Percentiles rank a stretch among this genome's conserved stretches.
phyloP scores from a whole-genome alignment of 2,888 invertebrate genomes.

The Tetrapedia diversipes region DNA sequence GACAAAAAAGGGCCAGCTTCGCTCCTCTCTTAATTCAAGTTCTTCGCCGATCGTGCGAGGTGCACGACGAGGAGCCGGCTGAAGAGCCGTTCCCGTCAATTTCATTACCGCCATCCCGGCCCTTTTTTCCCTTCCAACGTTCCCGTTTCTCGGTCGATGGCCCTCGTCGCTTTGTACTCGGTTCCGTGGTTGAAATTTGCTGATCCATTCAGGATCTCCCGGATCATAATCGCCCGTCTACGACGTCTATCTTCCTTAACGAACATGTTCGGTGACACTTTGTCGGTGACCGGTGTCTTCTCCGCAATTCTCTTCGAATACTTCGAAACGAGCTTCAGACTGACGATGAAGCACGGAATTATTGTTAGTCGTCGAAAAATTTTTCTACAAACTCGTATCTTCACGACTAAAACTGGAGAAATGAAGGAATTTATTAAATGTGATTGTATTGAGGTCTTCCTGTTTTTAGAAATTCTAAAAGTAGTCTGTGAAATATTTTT shows the following conservation, averaged over 20 bases:
- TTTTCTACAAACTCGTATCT: too few species aligned
- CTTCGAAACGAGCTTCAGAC: too few species aligned
- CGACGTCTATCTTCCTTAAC: not conserved
- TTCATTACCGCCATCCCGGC: conserved; percentile 39
- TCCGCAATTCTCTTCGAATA: not conserved
- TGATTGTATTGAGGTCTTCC: too few species aligned
- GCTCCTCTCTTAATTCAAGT: conserved; percentile 45
- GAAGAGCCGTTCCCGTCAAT: conserved; percentile 42
- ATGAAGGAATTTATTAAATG: too few species aligned
- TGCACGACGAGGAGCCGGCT: conserved; percentile 20
- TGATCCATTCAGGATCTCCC: conserved; percentile 40
- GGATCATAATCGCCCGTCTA: conserved; percentile 43
- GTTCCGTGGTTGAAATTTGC: conserved; percentile 35
- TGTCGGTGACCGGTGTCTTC: too few species aligned
- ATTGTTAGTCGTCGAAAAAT: too few species aligned
- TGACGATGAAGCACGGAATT: too few species aligned
- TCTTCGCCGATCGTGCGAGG: conserved; percentile 29
- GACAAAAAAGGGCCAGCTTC: conserved; percentile 34
- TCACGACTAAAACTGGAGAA: too few species aligned
- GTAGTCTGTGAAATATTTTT: too few species aligned
- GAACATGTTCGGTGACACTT: conserved; percentile 2
- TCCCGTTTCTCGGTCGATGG: conserved; percentile 30
- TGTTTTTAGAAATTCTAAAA: too few species aligned
- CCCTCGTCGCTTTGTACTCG: not conserved
- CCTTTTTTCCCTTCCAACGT: conserved; percentile 4